These are phyloP conservation scores for Argyresthia goedartella DNA, from an alignment of 2,888 invertebrate genomes.

Conservation along the genomic window DNA sequence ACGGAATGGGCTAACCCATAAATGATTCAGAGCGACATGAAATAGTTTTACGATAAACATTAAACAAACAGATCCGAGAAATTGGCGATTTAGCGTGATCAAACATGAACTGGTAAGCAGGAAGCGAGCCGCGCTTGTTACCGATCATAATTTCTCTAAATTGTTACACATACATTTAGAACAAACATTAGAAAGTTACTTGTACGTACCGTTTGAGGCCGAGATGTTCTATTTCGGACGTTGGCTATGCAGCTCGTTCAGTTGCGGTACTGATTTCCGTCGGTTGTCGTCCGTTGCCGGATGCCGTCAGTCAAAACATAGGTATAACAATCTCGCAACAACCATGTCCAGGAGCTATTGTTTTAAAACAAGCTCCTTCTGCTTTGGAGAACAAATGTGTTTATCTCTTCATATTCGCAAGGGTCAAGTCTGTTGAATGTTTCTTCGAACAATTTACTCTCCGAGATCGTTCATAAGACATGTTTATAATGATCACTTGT, in stretches of 20 bases:
- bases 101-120: background rate
- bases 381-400: background rate
- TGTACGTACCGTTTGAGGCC: constrained; percentile 25
- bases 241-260: constrained; percentile 24
- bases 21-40: background rate
- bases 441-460: background rate
- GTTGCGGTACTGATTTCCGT: constrained; percentile 30
- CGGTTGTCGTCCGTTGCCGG: constrained; percentile 26
- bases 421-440: background rate
- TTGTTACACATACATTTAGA: background rate
- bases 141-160: background rate
- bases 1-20: background rate
- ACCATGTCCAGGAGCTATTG: constrained; percentile 1
- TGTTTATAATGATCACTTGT: background rate
- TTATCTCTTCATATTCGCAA: background rate
- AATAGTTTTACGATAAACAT: constrained; percentile 3
- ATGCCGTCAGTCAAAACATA: constrained; percentile 38
- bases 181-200: constrained; percentile 25
- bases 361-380: constrained; percentile 1
- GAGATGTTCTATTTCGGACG: constrained; percentile 43
- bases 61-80: constrained; percentile 2
- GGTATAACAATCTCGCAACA: constrained; percentile 1
- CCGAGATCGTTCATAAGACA: background rate
- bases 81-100: background rate
- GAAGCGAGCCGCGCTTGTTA: background rate